A percentile compares a stretch with the other conserved stretches of the same genome.
phyloP scores from a whole-genome alignment of 1,140 invertebrate genomes.

The Battus philenor region DNA sequence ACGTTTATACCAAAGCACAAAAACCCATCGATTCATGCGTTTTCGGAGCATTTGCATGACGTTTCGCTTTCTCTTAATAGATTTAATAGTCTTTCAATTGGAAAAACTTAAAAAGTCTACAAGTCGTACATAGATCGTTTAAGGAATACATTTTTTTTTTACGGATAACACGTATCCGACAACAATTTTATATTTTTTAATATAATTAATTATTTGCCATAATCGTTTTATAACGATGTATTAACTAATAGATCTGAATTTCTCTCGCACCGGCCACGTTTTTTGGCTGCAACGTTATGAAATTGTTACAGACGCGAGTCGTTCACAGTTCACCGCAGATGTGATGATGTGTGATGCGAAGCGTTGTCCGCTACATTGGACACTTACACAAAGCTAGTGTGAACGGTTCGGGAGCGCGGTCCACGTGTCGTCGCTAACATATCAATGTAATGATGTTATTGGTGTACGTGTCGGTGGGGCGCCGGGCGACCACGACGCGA shows the following conservation, averaged over 20 bases:
- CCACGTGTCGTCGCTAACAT: conserved; percentile 23
- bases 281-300: conserved; percentile 2
- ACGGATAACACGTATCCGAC: neutral
- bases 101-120: conserved; percentile 70
- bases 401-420: conserved; percentile 4
- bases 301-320: neutral
- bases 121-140: conserved; percentile 27
- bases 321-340: neutral
- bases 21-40: conserved; percentile 69
- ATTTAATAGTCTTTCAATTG: conserved; percentile 71
- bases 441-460: conserved; percentile 23
- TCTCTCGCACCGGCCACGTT: neutral
- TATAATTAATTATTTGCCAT: conserved; percentile 6
- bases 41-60: conserved; percentile 56
- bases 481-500: conserved; percentile 19
- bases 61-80: conserved; percentile 55
- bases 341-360: too few relatives aligned
- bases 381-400: conserved; percentile 21
- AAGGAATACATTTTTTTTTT: conserved; percentile 24
- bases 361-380: conserved; percentile 20
- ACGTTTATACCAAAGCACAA: conserved; percentile 75
- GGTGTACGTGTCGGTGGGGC: too few relatives aligned
- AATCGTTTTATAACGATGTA: conserved; percentile 10
- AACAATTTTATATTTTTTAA: neutral
- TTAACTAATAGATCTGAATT: conserved; percentile 12